Conservation (phyloP, 2,113 vertebrate genomes). For the Scomber colias region DNA sequence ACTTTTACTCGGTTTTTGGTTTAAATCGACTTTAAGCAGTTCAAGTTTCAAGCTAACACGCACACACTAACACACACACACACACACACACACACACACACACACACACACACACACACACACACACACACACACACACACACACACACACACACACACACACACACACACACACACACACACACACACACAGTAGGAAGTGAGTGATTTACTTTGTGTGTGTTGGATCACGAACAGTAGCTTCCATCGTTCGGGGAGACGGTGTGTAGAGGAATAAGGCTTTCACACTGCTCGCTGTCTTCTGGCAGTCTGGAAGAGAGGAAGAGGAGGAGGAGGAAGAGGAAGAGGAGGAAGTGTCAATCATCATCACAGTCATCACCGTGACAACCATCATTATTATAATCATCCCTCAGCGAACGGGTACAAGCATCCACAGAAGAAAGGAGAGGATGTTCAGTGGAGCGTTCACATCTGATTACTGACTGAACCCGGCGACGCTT, state of each 20-base stretch:
- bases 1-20: too few relatives aligned
- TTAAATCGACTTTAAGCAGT: too few relatives aligned
- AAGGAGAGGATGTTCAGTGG: conserved; percentile 29
- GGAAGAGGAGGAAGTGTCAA: conserved; percentile 22
- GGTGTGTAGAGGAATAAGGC: conserved; percentile 92
- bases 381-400: conserved; percentile 41
- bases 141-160: background rate
- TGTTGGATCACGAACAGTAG: conserved; percentile 83
- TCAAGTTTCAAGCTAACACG: too few relatives aligned
- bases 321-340: background rate
- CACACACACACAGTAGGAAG: background rate
- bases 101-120: too few relatives aligned
- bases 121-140: too few relatives aligned
- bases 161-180: background rate
- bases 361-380: conserved; percentile 46
- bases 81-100: too few relatives aligned
- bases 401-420: conserved; percentile 38
- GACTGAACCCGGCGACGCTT: conserved; percentile 35
- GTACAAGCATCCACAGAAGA: conserved; percentile 44
- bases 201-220: conserved; percentile 42
- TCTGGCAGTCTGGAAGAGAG: conserved; percentile 86
- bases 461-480: conserved; percentile 49
- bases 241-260: conserved; percentile 83
- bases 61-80: too few relatives aligned
- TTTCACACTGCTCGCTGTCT: conserved; percentile 94